A percentile compares a stretch with the other conserved stretches of the same genome.
Evolutionary conservation across 2,888 invertebrate genomes (phyloP).

Genomic region (Polia nebulosa): DNA sequence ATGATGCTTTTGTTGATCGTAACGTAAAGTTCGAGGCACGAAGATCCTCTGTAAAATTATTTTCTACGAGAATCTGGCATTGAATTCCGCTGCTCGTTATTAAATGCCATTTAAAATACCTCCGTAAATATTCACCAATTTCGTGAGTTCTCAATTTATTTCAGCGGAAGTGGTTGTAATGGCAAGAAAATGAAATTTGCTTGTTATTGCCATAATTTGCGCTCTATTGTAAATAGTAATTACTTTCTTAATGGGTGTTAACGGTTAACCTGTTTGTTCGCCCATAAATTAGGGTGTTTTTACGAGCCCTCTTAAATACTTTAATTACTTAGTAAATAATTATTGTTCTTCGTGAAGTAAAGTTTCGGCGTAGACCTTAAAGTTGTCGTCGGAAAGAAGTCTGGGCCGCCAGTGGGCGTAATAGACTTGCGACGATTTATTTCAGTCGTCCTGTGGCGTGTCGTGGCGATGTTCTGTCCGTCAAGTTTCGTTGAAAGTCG

Average conservation of each 20-base stretch:
- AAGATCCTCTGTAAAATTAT: constrained; percentile 10
- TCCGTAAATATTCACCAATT: constrained; percentile 31
- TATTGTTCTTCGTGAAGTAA: constrained; percentile 12
- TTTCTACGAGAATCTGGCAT: constrained; percentile 39
- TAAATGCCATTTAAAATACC: constrained; percentile 46
- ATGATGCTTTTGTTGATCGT: neutral
- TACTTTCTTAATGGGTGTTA: constrained; percentile 54
- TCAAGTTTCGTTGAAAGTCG: constrained; percentile 17
- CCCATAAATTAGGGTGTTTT: constrained; percentile 43
- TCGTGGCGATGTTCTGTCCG: constrained; percentile 10
- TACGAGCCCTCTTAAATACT: constrained; percentile 32
- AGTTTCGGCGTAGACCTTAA: constrained; percentile 16
- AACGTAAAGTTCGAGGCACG: neutral
- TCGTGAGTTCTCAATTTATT: constrained; percentile 46
- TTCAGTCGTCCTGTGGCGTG: constrained; percentile 5
- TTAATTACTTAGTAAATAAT: constrained; percentile 24
- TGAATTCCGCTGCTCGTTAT: constrained; percentile 34
- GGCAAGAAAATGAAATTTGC: constrained; percentile 45
- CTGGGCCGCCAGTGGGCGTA: constrained; percentile 8
- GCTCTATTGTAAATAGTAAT: constrained; percentile 53
- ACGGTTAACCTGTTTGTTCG: constrained; percentile 43
- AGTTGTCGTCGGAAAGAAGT: constrained; percentile 14
- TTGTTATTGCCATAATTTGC: constrained; percentile 49
- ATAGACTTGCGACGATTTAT: constrained; percentile 22
- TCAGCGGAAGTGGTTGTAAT: constrained; percentile 45